phyloP scores from a whole-genome alignment of 2,797 vertebrate species.

The Sebastes minor region DNA sequence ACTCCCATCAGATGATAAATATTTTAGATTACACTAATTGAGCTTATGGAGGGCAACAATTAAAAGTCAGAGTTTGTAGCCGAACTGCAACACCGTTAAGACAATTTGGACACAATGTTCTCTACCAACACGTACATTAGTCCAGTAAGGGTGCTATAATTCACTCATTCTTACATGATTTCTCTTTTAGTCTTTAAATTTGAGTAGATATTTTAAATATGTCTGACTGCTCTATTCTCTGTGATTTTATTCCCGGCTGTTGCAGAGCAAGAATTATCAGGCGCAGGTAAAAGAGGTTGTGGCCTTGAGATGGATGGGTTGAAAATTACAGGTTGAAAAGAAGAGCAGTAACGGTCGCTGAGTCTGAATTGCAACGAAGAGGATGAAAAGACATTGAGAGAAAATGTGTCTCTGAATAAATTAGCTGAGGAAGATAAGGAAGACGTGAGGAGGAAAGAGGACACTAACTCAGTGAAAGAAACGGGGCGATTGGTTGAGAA shows the following conservation, averaged over 20 bases:
- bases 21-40: constrained; percentile 7
- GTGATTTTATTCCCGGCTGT: neutral
- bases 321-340: constrained; percentile 12
- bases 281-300: neutral
- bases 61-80: neutral
- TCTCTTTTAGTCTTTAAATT: neutral
- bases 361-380: neutral
- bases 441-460: neutral
- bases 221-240: neutral
- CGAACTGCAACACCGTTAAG: neutral
- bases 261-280: neutral
- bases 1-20: neutral
- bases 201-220: neutral
- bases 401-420: constrained; percentile 18
- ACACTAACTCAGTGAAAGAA: neutral
- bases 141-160: neutral
- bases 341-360: neutral
- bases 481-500: neutral
- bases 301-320: constrained; percentile 6
- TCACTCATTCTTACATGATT: neutral
- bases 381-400: constrained; percentile 1
- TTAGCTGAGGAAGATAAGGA: neutral
- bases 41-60: neutral
- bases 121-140: neutral
- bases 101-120: neutral